Evolutionary conservation across 2,113 vertebrate species (phyloP).

Genomic region (Thryonomys swinderianus): DNA sequence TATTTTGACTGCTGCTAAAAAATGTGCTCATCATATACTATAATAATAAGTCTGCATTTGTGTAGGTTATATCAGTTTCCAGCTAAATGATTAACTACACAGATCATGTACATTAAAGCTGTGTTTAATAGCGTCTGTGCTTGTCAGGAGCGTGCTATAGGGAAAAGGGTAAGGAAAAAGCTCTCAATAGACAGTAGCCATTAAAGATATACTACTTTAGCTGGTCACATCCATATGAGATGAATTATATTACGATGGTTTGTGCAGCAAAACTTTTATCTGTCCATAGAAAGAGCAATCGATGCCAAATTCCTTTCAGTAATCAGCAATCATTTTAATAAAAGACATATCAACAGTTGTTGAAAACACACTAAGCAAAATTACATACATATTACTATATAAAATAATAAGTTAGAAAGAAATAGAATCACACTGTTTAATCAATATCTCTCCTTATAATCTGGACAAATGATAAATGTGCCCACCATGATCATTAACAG

Average conservation of each 20-base stretch:
- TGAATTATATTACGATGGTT: neutral
- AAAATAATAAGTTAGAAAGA: neutral
- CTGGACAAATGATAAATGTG: neutral
- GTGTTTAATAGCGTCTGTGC: neutral
- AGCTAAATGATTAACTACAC: neutral
- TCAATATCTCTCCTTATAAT: neutral
- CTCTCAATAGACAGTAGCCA: neutral
- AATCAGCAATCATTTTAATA: neutral
- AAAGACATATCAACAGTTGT: neutral
- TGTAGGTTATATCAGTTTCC: neutral
- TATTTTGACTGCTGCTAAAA: neutral
- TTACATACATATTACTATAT: neutral
- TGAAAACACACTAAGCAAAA: conserved; percentile 10
- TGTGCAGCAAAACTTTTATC: neutral
- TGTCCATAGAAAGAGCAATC: neutral
- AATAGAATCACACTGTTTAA: neutral
- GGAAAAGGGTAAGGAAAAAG: neutral
- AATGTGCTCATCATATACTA: neutral
- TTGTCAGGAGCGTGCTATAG: neutral
- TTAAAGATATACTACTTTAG: neutral
- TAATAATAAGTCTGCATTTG: neutral
- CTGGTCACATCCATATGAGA: neutral
- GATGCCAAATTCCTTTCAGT: neutral
- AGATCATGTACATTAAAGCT: neutral
- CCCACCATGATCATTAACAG: too few relatives aligned